A percentile compares a stretch with the other conserved stretches of the same genome.
Conservation (phyloP, 1,140 invertebrate species). For the Aradophagus sp. region DNA sequence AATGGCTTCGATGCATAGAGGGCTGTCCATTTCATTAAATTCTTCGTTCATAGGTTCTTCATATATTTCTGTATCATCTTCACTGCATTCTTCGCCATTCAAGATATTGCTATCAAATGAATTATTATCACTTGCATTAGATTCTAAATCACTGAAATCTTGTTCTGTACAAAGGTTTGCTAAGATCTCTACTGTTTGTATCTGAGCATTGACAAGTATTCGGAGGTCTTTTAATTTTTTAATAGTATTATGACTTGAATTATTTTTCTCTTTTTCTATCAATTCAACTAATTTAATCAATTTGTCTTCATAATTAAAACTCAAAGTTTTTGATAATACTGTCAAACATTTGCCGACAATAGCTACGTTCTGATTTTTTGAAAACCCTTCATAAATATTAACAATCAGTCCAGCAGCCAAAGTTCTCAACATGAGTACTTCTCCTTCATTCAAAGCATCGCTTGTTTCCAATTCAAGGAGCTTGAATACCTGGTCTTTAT, state of each 20-base stretch:
- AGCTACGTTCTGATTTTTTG: constrained; percentile 64
- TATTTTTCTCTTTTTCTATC: constrained; percentile 59
- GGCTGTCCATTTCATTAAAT: constrained; percentile 63
- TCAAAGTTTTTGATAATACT: constrained; percentile 72
- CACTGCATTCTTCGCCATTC: neutral
- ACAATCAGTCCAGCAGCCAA: constrained; percentile 76
- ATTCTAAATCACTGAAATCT: too few relatives aligned
- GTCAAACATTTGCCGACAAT: constrained; percentile 67
- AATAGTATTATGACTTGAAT: constrained; percentile 54
- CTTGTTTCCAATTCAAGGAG: constrained; percentile 66
- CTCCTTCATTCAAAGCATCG: constrained; percentile 67
- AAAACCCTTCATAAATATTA: constrained; percentile 70
- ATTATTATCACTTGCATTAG: too few relatives aligned
- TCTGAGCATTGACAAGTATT: too few relatives aligned
- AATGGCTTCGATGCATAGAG: constrained; percentile 71
- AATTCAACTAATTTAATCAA: constrained; percentile 51
- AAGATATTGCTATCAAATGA: constrained; percentile 77
- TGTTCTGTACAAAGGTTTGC: too few relatives aligned
- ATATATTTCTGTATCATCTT: too few relatives aligned
- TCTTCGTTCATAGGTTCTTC: constrained; percentile 53
- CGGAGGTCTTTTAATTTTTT: constrained; percentile 76
- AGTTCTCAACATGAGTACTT: constrained; percentile 75
- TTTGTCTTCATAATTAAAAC: constrained; percentile 61
- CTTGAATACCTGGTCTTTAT: constrained; percentile 71
- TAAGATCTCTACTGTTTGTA: too few relatives aligned